These are phyloP conservation scores for Notolepis coatsorum DNA, from an alignment of 2,797 vertebrate species.

Conservation along the genomic window DNA sequence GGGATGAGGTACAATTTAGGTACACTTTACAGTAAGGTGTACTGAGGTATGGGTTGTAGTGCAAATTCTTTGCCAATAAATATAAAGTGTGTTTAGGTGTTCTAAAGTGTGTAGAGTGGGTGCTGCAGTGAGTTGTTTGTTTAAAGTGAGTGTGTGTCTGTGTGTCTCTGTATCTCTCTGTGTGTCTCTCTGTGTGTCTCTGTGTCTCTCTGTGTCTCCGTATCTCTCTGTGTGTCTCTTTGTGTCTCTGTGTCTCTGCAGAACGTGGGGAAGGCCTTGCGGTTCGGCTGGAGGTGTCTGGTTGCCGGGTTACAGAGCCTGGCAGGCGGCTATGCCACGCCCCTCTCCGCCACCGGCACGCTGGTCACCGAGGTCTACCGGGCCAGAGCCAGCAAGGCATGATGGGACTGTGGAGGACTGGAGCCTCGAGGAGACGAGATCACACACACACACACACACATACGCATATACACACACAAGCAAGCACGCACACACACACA, in stretches of 20 bases:
- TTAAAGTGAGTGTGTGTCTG: too few species aligned
- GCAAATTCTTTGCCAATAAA: too few species aligned
- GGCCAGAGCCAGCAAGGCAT: constrained; percentile 25
- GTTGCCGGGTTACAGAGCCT: constrained; percentile 87
- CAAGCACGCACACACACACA: constrained; percentile 1
- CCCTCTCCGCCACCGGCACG: constrained; percentile 70
- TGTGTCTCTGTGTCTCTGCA: constrained; percentile 46
- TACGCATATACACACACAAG: too few species aligned
- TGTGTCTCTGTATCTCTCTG: too few species aligned
- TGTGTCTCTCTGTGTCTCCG: background rate
- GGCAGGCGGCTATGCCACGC: constrained; percentile 77
- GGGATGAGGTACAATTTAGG: too few species aligned
- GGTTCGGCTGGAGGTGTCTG: constrained; percentile 87
- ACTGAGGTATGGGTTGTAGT: too few species aligned
- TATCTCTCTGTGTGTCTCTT: background rate
- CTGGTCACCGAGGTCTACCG: constrained; percentile 66
- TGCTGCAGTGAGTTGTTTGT: too few species aligned
- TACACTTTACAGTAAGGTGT: too few species aligned
- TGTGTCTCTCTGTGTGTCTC: background rate
- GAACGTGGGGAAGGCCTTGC: constrained; percentile 88
- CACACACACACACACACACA: background rate
- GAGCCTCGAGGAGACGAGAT: background rate
- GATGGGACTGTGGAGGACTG: constrained; percentile 29
- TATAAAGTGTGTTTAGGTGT: too few species aligned
- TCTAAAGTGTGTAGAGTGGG: too few species aligned